Evolutionary conservation across 2,888 invertebrate species (phyloP), one percentile per base, ranked within the genome.

Genomic region (Dichetophora obliterata): DNA sequence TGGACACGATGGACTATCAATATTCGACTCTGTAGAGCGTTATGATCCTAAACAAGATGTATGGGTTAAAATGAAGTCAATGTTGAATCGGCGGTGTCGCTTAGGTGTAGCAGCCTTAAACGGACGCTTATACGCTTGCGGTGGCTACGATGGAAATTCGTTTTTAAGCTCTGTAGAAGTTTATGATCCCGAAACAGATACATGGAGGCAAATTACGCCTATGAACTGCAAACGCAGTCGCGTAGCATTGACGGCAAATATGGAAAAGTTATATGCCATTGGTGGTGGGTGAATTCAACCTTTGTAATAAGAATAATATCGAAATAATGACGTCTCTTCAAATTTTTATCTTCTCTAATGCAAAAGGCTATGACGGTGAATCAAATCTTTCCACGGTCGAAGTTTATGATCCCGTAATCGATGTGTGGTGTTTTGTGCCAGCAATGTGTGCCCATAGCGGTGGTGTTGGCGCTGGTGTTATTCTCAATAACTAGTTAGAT

Each of bases 401-500:
- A 88, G 93, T 95, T 11, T 96, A 95, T 85, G 94, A 95, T 88
- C 95, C 95, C 3, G 90, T 91, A 81, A 90, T 90, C 5, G 92
- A 95, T 86, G 90, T 90, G 31, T 96, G 95, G 96, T 91, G 91
- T 3, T 94, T 93, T 86, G 93, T 93, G 19, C 91, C 94, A 2
- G 91, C 94, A 0, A 96, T 96, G 95, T 93, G 93, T 82, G 95
- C 94, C 2, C 96, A 96, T 86, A 96, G 96, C 86, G 96, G 96
- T 1, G 96, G 96, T 0, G 96, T 96, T 0, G 96, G 96, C n/a
- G 94, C 95, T 31, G 96, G 95, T 0, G 95, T 96, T 5, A 93
- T 96, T 82, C 93, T 94, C 75, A 90, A 90, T 79, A 85, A 87
- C 72, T 69, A 71, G 59, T 59, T 37, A 79, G 79, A 61, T 79